Conservation (phyloP, 1,140 invertebrate species). For the Drosophila burlai region DNA sequence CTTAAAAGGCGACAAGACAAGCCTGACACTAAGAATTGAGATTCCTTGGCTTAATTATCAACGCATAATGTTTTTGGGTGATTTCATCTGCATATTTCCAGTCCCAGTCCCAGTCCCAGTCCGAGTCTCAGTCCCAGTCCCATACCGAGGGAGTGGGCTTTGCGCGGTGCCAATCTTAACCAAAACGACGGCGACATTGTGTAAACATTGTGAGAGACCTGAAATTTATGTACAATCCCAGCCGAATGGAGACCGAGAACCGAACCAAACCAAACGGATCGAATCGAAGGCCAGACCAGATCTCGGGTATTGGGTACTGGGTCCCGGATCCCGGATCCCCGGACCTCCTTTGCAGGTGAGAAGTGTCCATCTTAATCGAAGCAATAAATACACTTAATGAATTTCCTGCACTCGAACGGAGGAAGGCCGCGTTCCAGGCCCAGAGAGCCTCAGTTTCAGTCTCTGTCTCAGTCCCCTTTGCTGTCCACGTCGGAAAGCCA, state of each 20-base stretch:
- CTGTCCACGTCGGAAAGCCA: slow-evolving; percentile 43
- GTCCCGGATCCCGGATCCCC: slow-evolving; percentile 20
- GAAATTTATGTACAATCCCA: slow-evolving; percentile 77
- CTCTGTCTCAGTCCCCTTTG: slow-evolving; percentile 13
- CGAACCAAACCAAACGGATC: slow-evolving; percentile 36
- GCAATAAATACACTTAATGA: slow-evolving; percentile 84
- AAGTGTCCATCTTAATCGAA: slow-evolving; percentile 84
- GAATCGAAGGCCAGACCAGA: slow-evolving; percentile 35
- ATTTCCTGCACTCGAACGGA: slow-evolving; percentile 74
- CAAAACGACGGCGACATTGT: slow-evolving; percentile 67
- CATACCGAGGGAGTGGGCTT: slow-evolving; percentile 18
- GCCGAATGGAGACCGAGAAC: slow-evolving; percentile 50
- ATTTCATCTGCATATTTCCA: slow-evolving; percentile 79
- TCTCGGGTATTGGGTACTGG: slow-evolving; percentile 4
- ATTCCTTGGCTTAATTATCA: slow-evolving; percentile 81
- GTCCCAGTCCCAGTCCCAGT: not conserved
- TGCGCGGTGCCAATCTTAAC: slow-evolving; percentile 47
- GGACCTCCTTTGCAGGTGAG: slow-evolving; percentile 73
- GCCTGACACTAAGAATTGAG: slow-evolving; percentile 68
- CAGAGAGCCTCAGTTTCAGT: slow-evolving; percentile 32
- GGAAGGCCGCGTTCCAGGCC: slow-evolving; percentile 47
- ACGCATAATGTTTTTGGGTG: slow-evolving; percentile 80
- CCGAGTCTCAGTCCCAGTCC: not conserved
- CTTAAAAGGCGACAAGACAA: slow-evolving; percentile 66
- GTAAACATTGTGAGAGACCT: slow-evolving; percentile 76